Base-by-base conservation (phyloP, 2,113 vertebrate genomes). In the Phoenicopterus ruber region DNA sequence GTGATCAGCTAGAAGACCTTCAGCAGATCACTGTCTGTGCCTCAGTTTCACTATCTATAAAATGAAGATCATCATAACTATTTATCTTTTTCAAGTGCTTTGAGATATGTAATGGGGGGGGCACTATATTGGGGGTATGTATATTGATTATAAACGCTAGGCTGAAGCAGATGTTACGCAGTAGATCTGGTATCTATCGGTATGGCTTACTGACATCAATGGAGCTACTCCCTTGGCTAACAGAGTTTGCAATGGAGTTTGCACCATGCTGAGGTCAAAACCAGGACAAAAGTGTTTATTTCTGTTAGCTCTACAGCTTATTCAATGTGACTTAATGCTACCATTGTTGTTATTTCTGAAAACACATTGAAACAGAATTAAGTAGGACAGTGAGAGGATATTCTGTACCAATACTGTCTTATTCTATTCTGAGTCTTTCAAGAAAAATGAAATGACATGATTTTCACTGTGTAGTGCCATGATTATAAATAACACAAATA, bases 381-480 rank as follows among this genome's bases (percentile, higher is more conserved):
- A 74, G 59, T 50, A 62, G 91, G 92, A 38, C 91, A 76, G 85
- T 15, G 55, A 73, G 88, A 86, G 71, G 32, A 40, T 91, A 20
- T 57, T 79, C 84, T 70, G 78, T 89, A 71, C 83, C 70, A 19
- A 58, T 74, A 7, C 89, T 90, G 91, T 93, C 86, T 90, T 42
- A 47, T 32, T 40, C 80, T 61, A 38, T 36, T 54, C 67, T 62
- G 36, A 32, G 15, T 87, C 84, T 86, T 77, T 65, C 40, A 17
- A 95, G 90, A 57, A 36, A 71, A 86, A 59, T 31, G 42, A 58
- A 66, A 57, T 86, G 1, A 97, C 57, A 72, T 97, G 61, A 88
- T 70, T 96, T 90, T 88, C 94, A 96, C 95, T 96, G 76, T 96
- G 88, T 96, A 96, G 96, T 97, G 97, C 96, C 97, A 97, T 96